Conservation (phyloP, 2,797 vertebrate genomes). For the Diplodus sargus region DNA sequence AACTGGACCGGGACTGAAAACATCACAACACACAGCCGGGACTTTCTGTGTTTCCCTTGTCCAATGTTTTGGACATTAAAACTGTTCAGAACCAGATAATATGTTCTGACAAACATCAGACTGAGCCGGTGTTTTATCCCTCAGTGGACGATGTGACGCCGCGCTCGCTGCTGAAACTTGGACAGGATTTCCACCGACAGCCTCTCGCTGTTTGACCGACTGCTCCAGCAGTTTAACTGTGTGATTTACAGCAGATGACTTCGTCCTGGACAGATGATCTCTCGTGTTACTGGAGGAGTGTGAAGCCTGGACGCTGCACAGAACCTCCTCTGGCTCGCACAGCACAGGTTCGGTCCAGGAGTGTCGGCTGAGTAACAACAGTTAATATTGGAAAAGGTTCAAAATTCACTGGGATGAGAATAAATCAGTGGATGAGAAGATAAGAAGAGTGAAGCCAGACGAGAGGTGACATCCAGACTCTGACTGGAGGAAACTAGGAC, state of each 20-base stretch:
- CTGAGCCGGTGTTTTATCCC: not conserved
- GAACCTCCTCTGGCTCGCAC: not conserved
- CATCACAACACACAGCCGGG: not conserved
- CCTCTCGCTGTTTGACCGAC: not conserved
- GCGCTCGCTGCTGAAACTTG: not conserved
- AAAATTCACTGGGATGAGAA: not conserved
- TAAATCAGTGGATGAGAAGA: not conserved
- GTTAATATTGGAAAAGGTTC: not conserved
- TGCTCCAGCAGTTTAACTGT: constrained; percentile 7
- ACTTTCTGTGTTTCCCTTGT: not conserved
- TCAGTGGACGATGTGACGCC: not conserved
- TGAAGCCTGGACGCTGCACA: not conserved
- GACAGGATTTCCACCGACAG: not conserved
- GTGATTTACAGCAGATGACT: not conserved
- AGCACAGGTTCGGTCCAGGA: not conserved
- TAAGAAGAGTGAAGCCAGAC: not conserved
- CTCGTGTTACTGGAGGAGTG: constrained; percentile 3
- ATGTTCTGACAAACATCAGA: not conserved
- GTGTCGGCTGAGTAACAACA: rapidly evolving
- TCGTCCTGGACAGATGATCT: constrained; percentile 7
- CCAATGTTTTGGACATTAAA: not conserved
- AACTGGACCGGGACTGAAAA: not conserved
- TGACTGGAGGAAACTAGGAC: not conserved
- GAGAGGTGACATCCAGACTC: not conserved
- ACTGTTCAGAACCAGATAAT: not conserved